These are phyloP conservation scores for Darevskia nairensis DNA, from an alignment of 2,797 vertebrate genomes.

Conservation along the genomic window DNA sequence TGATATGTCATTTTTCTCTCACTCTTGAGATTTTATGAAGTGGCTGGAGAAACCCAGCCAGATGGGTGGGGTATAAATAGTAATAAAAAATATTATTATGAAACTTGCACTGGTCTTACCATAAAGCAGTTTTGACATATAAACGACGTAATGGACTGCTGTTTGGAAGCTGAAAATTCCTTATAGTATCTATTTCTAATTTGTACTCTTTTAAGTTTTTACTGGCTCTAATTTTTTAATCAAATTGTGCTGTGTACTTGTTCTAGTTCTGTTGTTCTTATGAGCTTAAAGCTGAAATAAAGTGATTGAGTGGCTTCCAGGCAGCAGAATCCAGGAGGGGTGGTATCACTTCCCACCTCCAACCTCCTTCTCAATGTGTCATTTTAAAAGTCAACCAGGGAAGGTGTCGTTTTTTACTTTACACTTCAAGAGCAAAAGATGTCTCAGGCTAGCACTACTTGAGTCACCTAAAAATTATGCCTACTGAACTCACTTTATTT, in stretches of 20 bases:
- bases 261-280: too few species aligned
- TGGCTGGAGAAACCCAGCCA: too few species aligned
- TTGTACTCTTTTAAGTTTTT: too few species aligned
- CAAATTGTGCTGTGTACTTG: too few species aligned
- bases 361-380: neutral
- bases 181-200: too few species aligned
- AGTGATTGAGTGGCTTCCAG: neutral
- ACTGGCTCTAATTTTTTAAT: too few species aligned
- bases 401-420: neutral
- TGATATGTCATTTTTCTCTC: neutral
- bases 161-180: too few species aligned
- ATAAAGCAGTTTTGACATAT: neutral
- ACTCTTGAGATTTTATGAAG: neutral
- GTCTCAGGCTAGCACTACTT: neutral
- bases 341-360: neutral
- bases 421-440: neutral
- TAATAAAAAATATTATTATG: neutral
- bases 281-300: too few species aligned
- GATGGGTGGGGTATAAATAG: too few species aligned
- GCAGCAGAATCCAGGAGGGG: neutral
- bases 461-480: neutral
- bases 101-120: neutral
- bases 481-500: neutral
- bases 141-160: too few species aligned
- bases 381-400: neutral